Conservation (phyloP, 2,113 vertebrate genomes). For the Sinocyclocheilus rhinocerous region DNA sequence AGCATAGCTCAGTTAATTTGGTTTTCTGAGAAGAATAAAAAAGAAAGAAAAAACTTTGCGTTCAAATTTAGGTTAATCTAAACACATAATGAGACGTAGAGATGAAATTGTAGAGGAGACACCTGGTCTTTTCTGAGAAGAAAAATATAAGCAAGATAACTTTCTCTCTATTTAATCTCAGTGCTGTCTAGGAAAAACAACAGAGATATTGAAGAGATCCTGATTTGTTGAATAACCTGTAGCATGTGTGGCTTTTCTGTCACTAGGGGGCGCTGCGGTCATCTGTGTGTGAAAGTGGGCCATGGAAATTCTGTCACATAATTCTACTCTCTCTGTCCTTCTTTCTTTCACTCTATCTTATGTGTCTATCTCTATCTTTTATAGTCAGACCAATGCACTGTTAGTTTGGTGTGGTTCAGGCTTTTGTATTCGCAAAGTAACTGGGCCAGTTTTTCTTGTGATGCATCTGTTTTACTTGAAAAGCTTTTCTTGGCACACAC, state of each 20-base stretch:
- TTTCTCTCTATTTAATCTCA: neutral
- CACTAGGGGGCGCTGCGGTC: conserved; percentile 61
- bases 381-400: conserved; percentile 4
- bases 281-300: conserved; percentile 35
- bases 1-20: neutral
- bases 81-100: neutral
- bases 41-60: neutral
- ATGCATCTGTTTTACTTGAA: conserved; percentile 18
- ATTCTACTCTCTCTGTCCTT: conserved; percentile 4
- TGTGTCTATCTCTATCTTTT: neutral
- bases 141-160: neutral
- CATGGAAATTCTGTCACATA: neutral
- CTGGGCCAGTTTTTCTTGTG: conserved; percentile 27
- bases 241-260: neutral
- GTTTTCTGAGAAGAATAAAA: neutral
- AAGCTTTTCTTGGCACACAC: conserved; percentile 11
- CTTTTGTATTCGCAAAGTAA: conserved; percentile 24
- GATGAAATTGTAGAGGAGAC: neutral
- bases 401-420: conserved; percentile 19
- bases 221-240: neutral
- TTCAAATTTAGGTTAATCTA: neutral
- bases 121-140: neutral
- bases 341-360: conserved; percentile 4
- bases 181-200: neutral
- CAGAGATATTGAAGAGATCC: neutral